Conservation (phyloP, 1,140 invertebrate genomes). For the Geopemphigus sp. region DNA sequence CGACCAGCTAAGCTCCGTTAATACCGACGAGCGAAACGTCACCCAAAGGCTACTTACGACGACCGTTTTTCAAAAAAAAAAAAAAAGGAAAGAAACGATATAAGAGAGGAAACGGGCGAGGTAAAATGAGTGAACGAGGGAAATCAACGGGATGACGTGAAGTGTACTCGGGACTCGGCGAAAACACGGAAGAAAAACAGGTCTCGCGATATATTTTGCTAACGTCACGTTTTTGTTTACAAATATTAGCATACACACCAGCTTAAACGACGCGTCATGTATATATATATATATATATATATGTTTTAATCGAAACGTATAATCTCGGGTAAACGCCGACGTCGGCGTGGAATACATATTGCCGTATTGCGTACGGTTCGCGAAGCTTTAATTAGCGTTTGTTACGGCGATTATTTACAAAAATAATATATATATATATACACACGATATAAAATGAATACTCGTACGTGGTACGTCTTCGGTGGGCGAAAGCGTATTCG, state of each 20-base stretch:
- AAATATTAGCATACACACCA: slow-evolving; percentile 6
- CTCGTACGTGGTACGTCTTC: too few species aligned
- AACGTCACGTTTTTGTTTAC: slow-evolving; percentile 10
- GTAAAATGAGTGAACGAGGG: not conserved
- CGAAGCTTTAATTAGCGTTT: not conserved
- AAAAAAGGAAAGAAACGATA: not conserved
- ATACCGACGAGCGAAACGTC: not conserved
- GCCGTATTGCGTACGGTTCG: not conserved
- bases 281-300: too few species aligned
- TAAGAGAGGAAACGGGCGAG: not conserved
- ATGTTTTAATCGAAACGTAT: slow-evolving; percentile 11
- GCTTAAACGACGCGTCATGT: not conserved
- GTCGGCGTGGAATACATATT: not conserved
- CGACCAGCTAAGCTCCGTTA: slow-evolving; percentile 1
- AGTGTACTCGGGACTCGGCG: not conserved
- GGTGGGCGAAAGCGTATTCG: too few species aligned
- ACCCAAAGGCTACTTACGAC: not conserved
- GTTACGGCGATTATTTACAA: not conserved
- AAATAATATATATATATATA: too few species aligned
- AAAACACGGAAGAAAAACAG: not conserved
- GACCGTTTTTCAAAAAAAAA: not conserved
- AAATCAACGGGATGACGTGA: not conserved
- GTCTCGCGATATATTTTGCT: not conserved
- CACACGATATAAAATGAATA: too few species aligned
- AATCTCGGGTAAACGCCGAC: not conserved